These are phyloP conservation scores for Augochlora pura DNA, from an alignment of 1,140 invertebrate species.

Conservation along the genomic window DNA sequence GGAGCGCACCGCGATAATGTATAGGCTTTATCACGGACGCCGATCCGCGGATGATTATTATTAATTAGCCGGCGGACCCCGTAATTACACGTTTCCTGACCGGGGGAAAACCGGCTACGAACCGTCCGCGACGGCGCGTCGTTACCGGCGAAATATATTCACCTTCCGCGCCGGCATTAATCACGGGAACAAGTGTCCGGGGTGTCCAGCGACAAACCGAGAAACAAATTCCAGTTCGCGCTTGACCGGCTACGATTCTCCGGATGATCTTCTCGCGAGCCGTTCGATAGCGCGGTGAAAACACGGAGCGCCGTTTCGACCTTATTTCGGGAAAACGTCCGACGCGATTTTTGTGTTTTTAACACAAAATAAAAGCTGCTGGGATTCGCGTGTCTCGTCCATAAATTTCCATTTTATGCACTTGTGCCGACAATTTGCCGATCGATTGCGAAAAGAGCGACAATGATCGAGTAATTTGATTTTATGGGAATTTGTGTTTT, in stretches of 20 bases:
- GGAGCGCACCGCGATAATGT: slow-evolving; percentile 5
- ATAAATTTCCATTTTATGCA: no score
- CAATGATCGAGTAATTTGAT: no score
- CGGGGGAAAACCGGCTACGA: no score
- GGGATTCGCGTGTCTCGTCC: no score
- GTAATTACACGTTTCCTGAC: slow-evolving; percentile 32
- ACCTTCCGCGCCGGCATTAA: slow-evolving; percentile 26
- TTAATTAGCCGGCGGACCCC: slow-evolving; percentile 29
- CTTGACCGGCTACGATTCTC: not conserved
- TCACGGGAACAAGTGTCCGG: slow-evolving; percentile 26
- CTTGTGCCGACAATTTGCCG: no score
- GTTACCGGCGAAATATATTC: slow-evolving; percentile 31
- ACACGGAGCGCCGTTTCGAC: no score
- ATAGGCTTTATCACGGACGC: slow-evolving; percentile 27
- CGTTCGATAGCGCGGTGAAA: not conserved
- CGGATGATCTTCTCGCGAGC: not conserved
- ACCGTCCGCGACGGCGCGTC: no score
- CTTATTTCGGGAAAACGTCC: no score
- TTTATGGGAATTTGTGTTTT: no score
- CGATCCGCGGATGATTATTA: slow-evolving; percentile 48
- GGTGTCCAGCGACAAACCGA: not conserved
- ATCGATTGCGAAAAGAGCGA: no score
- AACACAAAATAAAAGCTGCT: no score
- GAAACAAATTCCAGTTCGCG: slow-evolving; percentile 21
- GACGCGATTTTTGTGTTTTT: no score